phyloP scores from a whole-genome alignment of 2,797 vertebrate genomes.

The Microctenopoma steveboyesi region DNA sequence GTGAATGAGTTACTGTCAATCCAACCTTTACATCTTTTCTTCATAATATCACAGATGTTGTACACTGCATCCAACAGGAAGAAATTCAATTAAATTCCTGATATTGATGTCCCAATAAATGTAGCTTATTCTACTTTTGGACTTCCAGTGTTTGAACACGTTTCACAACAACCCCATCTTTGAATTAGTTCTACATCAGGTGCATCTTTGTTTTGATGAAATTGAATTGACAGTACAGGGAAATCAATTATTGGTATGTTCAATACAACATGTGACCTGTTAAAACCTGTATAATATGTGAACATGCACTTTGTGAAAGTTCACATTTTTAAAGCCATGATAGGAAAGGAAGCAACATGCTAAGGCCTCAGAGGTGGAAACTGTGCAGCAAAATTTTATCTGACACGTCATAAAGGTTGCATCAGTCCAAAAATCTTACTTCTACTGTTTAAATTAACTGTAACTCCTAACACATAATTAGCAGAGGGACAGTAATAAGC shows the following conservation, averaged over 20 bases:
- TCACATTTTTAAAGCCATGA: conserved; percentile 65
- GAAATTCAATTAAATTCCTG: neutral
- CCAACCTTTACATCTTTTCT: neutral
- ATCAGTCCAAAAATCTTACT: neutral
- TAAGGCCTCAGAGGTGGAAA: conserved; percentile 50
- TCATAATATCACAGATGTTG: neutral
- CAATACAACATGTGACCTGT: conserved; percentile 28
- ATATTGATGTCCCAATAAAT: neutral
- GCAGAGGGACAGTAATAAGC: too few species aligned
- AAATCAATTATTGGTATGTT: conserved; percentile 10
- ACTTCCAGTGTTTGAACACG: neutral
- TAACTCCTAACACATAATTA: neutral
- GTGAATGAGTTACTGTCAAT: conserved; percentile 25
- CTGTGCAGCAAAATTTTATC: neutral
- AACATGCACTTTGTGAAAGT: conserved; percentile 54
- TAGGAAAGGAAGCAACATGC: conserved; percentile 49
- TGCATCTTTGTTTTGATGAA: neutral
- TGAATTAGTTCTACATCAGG: neutral
- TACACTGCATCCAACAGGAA: neutral
- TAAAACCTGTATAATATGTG: conserved; percentile 56
- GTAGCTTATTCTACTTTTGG: neutral
- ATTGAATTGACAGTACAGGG: conserved; percentile 27
- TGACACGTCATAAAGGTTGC: neutral
- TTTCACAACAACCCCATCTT: neutral
- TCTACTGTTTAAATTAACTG: neutral